Conservation (phyloP, 2,888 invertebrate genomes). For the Napeogenes inachia region DNA sequence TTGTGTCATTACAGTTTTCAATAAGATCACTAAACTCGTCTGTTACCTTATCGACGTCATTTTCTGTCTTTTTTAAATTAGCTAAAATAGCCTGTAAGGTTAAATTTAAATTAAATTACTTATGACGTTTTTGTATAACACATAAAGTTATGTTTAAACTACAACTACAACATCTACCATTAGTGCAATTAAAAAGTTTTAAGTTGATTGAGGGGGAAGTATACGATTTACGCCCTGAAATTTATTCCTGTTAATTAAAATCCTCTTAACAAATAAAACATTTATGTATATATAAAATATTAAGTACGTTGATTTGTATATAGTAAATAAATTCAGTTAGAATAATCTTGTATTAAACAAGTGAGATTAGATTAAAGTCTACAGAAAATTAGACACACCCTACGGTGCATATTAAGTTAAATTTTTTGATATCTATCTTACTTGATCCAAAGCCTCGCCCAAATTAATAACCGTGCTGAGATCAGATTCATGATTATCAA, state of each 20-base stretch:
- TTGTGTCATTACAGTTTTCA: constrained; percentile 89
- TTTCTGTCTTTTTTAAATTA: constrained; percentile 88
- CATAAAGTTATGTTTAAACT: constrained; percentile 43
- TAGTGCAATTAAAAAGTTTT: constrained; percentile 44
- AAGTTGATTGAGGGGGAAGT: constrained; percentile 9
- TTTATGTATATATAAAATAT: constrained; percentile 27
- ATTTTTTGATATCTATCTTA: constrained; percentile 74
- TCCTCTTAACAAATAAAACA: constrained; percentile 23
- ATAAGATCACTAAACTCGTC: constrained; percentile 91
- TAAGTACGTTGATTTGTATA: constrained; percentile 23
- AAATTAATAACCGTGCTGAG: constrained; percentile 84
- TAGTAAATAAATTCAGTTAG: constrained; percentile 16
- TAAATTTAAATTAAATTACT: constrained; percentile 6
- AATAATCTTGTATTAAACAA: constrained; percentile 35
- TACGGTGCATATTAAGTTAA: constrained; percentile 56
- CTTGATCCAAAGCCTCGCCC: constrained; percentile 90
- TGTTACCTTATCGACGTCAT: constrained; percentile 90
- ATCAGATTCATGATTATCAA: constrained; percentile 84
- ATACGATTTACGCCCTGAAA: constrained; percentile 1
- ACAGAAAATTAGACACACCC: constrained; percentile 70
- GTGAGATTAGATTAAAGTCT: constrained; percentile 60
- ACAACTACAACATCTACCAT: constrained; percentile 69
- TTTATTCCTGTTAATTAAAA: constrained; percentile 19
- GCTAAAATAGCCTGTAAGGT: constrained; percentile 83
- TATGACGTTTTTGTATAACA: constrained; percentile 5